Percentiles rank a stretch among this genome's conserved stretches.
Conservation (phyloP, 1,140 invertebrate genomes). For the Neodiprion pinetum region DNA sequence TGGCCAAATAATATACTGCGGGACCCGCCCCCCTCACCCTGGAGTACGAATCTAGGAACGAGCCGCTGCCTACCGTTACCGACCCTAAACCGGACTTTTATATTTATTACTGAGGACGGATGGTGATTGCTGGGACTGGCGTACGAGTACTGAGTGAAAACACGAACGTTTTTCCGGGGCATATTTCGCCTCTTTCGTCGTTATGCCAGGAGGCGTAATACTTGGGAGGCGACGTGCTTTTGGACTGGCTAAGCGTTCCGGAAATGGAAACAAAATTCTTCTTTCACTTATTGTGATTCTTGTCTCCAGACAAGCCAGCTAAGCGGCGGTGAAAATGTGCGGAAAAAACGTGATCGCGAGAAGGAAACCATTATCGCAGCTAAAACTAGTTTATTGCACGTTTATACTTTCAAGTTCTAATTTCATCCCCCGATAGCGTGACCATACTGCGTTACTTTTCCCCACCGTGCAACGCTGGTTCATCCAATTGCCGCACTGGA, state of each 20-base stretch:
- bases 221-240: not conserved
- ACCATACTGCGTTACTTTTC: too few relatives aligned
- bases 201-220: not conserved
- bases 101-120: slow-evolving; percentile 48
- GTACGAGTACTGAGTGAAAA: not conserved
- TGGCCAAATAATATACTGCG: slow-evolving; percentile 54
- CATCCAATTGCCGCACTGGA: too few relatives aligned
- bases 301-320: too few relatives aligned
- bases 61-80: not conserved
- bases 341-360: too few relatives aligned
- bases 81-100: slow-evolving; percentile 40
- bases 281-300: too few relatives aligned
- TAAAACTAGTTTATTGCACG: too few relatives aligned
- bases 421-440: too few relatives aligned
- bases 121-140: slow-evolving; percentile 34
- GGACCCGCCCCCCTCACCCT: slow-evolving; percentile 9
- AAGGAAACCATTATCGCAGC: too few relatives aligned
- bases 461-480: too few relatives aligned
- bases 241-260: not conserved
- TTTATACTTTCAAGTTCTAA: too few relatives aligned
- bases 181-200: not conserved
- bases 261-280: not conserved
- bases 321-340: too few relatives aligned
- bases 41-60: not conserved
- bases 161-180: too few relatives aligned